Conservation (phyloP, 2,797 vertebrate genomes). For the Paratrypauchen microcephalus region DNA sequence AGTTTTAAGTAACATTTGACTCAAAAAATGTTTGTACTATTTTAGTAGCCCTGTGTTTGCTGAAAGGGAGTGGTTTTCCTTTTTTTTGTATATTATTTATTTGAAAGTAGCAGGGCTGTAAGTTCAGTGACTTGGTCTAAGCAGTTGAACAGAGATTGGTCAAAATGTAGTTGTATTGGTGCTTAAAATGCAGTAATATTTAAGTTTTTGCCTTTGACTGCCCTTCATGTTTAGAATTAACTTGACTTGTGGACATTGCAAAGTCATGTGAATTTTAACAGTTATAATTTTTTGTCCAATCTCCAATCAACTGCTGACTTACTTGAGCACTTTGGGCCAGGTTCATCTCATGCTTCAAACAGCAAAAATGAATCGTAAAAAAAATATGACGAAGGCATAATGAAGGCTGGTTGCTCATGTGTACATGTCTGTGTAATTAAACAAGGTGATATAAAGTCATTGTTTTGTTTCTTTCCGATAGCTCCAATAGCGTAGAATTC, state of each 20-base stretch:
- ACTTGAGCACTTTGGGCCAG: conserved; percentile 32
- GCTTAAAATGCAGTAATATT: conserved; percentile 42
- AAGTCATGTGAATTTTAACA: conserved; percentile 16
- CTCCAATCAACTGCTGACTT: conserved; percentile 23
- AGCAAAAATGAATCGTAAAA: conserved; percentile 19
- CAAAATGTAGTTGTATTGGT: conserved; percentile 19
- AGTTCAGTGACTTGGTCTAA: conserved; percentile 10
- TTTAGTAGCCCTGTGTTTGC: conserved; percentile 69
- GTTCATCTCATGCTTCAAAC: conserved; percentile 29
- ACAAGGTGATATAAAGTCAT: conserved; percentile 66
- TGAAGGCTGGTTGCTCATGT: conserved; percentile 72
- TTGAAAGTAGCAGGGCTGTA: conserved; percentile 72
- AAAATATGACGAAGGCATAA: conserved; percentile 33
- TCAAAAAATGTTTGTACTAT: conserved; percentile 82
- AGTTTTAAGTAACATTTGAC: conserved; percentile 81
- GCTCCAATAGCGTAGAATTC: conserved; percentile 48
- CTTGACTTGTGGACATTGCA: conserved; percentile 23
- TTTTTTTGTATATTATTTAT: conserved; percentile 81
- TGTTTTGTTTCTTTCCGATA: conserved; percentile 42
- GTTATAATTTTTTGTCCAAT: conserved; percentile 63
- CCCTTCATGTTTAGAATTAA: conserved; percentile 29
- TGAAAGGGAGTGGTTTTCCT: conserved; percentile 62
- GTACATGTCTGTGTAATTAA: conserved; percentile 77
- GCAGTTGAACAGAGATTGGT: conserved; percentile 21
- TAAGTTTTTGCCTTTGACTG: conserved; percentile 37